Conservation (phyloP, 2,797 vertebrate species). For the Fringilla coelebs region DNA sequence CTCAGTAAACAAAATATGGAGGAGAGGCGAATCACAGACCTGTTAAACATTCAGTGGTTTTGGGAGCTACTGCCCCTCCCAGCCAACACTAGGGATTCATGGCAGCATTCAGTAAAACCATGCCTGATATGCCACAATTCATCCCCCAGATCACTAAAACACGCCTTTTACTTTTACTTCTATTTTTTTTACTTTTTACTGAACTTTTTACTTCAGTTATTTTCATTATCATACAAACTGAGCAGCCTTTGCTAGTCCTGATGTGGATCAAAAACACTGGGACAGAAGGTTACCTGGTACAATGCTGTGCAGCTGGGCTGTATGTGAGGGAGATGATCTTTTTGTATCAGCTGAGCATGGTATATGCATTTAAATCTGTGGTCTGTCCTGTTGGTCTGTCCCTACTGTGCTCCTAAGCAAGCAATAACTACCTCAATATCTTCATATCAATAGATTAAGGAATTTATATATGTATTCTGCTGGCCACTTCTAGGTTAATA, state of each 20-base stretch:
- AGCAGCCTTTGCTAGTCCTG: not conserved
- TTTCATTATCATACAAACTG: not conserved
- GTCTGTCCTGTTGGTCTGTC: not conserved
- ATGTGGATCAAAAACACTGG: not conserved
- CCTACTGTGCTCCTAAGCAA: not conserved
- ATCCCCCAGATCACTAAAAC: accelerated
- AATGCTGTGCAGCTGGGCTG: not conserved
- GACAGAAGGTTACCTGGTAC: not conserved
- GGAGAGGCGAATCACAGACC: not conserved
- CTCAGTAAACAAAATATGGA: not conserved
- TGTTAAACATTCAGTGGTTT: not conserved
- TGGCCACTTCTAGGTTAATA: not conserved
- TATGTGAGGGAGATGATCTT: not conserved
- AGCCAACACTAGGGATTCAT: accelerated
- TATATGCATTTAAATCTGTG: not conserved
- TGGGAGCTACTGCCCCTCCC: not conserved
- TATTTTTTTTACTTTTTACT: too few species aligned
- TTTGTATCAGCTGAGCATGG: not conserved
- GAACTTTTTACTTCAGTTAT: not conserved
- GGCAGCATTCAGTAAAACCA: not conserved
- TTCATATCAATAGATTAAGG: not conserved
- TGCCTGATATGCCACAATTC: not conserved
- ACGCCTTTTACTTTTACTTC: too few species aligned
- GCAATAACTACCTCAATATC: not conserved
- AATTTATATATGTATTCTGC: not conserved